Evolutionary conservation across 2,888 invertebrate genomes (phyloP).

Genomic region (Latheticus oryzae): DNA sequence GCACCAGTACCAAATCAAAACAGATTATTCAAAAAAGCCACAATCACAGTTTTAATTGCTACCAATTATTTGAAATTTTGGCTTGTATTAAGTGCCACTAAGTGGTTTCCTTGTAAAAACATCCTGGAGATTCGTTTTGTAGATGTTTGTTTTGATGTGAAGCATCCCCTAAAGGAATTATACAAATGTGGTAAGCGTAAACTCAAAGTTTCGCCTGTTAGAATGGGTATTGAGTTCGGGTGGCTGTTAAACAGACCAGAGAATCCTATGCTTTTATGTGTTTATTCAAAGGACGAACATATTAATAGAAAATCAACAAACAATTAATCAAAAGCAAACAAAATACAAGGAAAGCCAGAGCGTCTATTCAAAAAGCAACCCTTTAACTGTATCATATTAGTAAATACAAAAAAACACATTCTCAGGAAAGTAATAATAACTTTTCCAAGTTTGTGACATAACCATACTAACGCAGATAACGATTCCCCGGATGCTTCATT

Average conservation of each 20-base stretch:
- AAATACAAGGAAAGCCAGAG: constrained; percentile 13
- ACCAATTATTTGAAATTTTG: constrained; percentile 8
- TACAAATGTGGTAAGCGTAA: constrained; percentile 34
- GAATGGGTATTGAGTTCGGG: constrained; percentile 29
- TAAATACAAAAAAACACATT: too few relatives aligned
- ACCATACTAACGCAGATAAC: too few relatives aligned
- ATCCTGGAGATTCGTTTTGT: constrained; percentile 21
- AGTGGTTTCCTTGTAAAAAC: constrained; percentile 6
- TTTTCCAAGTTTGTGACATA: too few relatives aligned
- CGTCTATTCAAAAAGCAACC: too few relatives aligned
- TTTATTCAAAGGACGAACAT: constrained; percentile 36
- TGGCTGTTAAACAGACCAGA: constrained; percentile 37
- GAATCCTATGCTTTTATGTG: constrained; percentile 36
- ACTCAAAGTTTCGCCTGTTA: constrained; percentile 32
- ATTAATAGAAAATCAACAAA: constrained; percentile 39
- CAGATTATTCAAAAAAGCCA: too few relatives aligned
- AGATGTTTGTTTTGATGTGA: constrained; percentile 36
- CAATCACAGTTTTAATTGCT: too few relatives aligned
- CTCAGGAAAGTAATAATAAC: too few relatives aligned
- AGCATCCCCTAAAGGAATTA: constrained; percentile 31
- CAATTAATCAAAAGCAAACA: constrained; percentile 36
- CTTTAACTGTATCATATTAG: too few relatives aligned
- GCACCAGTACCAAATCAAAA: too few relatives aligned
- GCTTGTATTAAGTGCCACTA: constrained; percentile 12
- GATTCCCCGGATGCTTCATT: too few relatives aligned